Evolutionary conservation across 2,888 invertebrate genomes (phyloP).

Genomic region (Drosophila neonasuta): DNA sequence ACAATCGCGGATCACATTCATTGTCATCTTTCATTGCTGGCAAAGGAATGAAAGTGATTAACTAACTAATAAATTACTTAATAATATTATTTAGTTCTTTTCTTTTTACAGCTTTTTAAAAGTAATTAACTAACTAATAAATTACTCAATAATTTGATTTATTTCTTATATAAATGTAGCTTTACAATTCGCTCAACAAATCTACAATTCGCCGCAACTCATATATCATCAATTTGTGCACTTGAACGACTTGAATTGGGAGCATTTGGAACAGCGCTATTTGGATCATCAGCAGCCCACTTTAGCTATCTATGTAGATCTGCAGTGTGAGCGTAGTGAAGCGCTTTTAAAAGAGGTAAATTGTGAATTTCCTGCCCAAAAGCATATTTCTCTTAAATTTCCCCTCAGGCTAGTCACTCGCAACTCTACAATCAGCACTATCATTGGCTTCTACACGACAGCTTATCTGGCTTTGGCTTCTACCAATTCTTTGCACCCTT

Average conservation of each 20-base stretch:
- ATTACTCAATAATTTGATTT: conserved; percentile 31
- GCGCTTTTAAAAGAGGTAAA: conserved; percentile 52
- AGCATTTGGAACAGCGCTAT: conserved; percentile 54
- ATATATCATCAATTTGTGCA: conserved; percentile 63
- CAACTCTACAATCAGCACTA: conserved; percentile 72
- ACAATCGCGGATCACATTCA: conserved; percentile 53
- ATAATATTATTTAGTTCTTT: background rate
- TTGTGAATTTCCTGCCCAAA: background rate
- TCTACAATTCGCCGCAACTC: conserved; percentile 41
- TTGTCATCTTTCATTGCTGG: conserved; percentile 74
- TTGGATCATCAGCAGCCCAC: conserved; percentile 53
- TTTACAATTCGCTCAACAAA: conserved; percentile 47
- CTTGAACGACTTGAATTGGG: conserved; percentile 33
- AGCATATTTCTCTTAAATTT: background rate
- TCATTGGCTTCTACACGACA: conserved; percentile 77
- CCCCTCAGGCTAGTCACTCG: conserved; percentile 64
- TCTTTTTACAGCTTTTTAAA: conserved; percentile 27
- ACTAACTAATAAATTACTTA: background rate
- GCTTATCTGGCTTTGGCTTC: conserved; percentile 41
- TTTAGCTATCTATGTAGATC: conserved; percentile 73
- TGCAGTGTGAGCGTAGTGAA: conserved; percentile 58
- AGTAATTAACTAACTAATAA: too few relatives aligned
- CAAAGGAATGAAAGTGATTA: conserved; percentile 52
- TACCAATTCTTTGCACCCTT: conserved; percentile 59
- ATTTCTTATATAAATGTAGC: conserved; percentile 24